Evolutionary conservation across 1,140 invertebrate genomes (phyloP).

Genomic region (Diachasma alloeum): DNA sequence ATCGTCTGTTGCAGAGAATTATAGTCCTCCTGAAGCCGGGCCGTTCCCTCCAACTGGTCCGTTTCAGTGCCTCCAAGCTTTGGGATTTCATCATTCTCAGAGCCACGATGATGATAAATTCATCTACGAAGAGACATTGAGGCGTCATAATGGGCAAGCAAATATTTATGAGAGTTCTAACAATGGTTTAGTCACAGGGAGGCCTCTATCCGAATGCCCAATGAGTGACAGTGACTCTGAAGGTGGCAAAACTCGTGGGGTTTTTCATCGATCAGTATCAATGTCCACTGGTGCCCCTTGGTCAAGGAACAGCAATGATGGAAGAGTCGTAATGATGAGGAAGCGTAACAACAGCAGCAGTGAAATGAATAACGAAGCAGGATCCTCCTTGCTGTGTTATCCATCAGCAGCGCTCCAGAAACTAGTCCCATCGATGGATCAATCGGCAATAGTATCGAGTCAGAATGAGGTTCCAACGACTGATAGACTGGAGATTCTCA

Average conservation of each 20-base stretch:
- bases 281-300: constrained; percentile 72
- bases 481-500: constrained; percentile 65
- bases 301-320: constrained; percentile 70
- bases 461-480: constrained; percentile 54
- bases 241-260: constrained; percentile 65
- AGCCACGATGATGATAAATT: constrained; percentile 68
- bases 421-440: constrained; percentile 72
- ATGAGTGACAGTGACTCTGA: constrained; percentile 68
- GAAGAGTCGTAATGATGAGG: constrained; percentile 70
- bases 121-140: constrained; percentile 66
- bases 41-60: constrained; percentile 72
- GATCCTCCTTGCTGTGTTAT: constrained; percentile 82
- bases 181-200: constrained; percentile 48
- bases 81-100: constrained; percentile 70
- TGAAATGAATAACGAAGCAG: constrained; percentile 71
- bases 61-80: constrained; percentile 79
- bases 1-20: constrained; percentile 71
- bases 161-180: constrained; percentile 45
- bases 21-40: constrained; percentile 67
- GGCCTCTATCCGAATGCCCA: constrained; percentile 68
- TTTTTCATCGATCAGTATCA: constrained; percentile 75
- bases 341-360: constrained; percentile 79
- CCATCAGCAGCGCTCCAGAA: constrained; percentile 82
- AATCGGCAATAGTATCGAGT: constrained; percentile 65
- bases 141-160: constrained; percentile 58